Base-by-base conservation (phyloP, 1,140 invertebrate species). In the Pinna nobilis region DNA sequence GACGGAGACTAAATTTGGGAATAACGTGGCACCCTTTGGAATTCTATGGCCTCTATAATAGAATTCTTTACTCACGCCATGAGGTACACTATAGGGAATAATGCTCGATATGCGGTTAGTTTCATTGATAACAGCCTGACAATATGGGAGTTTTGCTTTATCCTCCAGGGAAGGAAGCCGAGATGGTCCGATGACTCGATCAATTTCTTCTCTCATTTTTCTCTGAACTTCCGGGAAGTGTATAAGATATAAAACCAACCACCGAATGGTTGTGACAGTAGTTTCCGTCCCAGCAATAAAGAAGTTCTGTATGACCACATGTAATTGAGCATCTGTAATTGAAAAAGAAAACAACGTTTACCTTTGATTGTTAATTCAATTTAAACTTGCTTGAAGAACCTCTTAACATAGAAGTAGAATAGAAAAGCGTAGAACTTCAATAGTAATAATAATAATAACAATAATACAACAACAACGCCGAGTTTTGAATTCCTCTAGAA, bases 251-350 rank as follows among this genome's bases (percentile, higher is more conserved):
- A 98, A 88, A 20, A 97, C 88, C 77, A 95, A 94, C 96, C 97
- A 98, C 25, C 93, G 91, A 13, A 98, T 85, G 0, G 96, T 95
- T 0, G 94, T 93, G 35, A 95, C 88, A 0, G 95, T 94, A 0
- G 96, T 98, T 83, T 98, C 97, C n/a, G 95, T 91, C 0, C 95
- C 95, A 37, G 96, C 96, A 0, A 95, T 94, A 82, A 96, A 96
- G 70, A 98, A 89, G 88, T 98, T 96, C 13, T 59, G 33, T 20
- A 87, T 75, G 0, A 70, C 33, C 18, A 55, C 51, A 41, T 6
- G 7, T 33, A 80, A 55, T 33, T 82, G 59, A 13, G 30, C 30
- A 15, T 59, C 55, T 59, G 55, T 53, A 3, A n/a, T n/a, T n/a
- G n/a, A n/a, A n/a, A n/a, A n/a, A n/a, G n/a, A n/a, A n/a, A n/a